A percentile compares a stretch with the other conserved stretches of the same genome.
These are phyloP conservation scores for Nemapogon koenigi DNA, from an alignment of 2,888 invertebrate genomes.

Conservation along the genomic window DNA sequence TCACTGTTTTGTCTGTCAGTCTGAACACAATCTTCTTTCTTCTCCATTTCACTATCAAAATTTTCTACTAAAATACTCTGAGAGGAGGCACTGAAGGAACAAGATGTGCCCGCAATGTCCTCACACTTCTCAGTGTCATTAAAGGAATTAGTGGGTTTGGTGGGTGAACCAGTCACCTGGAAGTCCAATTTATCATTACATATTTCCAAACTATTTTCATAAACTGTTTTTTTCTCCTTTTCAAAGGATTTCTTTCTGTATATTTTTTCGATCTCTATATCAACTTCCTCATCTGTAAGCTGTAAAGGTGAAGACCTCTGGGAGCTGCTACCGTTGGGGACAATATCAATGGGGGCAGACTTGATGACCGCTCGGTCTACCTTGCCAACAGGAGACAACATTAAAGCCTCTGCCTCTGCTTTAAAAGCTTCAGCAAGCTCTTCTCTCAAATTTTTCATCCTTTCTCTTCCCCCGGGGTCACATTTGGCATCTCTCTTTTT, in stretches of 20 bases:
- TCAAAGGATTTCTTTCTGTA: slow-evolving; percentile 62
- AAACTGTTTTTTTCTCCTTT: slow-evolving; percentile 46
- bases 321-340: slow-evolving; percentile 54
- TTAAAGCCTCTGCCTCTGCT: slow-evolving; percentile 41
- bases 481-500: slow-evolving; percentile 77
- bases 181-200: not conserved
- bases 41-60: no score
- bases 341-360: slow-evolving; percentile 73
- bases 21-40: not conserved
- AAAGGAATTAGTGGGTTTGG: not conserved
- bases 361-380: slow-evolving; percentile 57
- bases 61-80: not conserved
- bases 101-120: not conserved
- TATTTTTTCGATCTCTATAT: slow-evolving; percentile 71
- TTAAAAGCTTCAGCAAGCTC: slow-evolving; percentile 54
- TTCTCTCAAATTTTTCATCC: slow-evolving; percentile 50
- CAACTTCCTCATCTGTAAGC: slow-evolving; percentile 71
- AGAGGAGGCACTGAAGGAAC: not conserved
- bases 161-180: not conserved
- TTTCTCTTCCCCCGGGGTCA: slow-evolving; percentile 75
- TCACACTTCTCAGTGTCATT: not conserved
- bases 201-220: no score
- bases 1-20: not conserved
- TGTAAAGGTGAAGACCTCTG: slow-evolving; percentile 65
- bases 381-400: slow-evolving; percentile 49